Evolutionary conservation across 2,113 vertebrate genomes (phyloP), one percentile per base, ranked within the genome.

Genomic region (Rhinichthys klamathensis): DNA sequence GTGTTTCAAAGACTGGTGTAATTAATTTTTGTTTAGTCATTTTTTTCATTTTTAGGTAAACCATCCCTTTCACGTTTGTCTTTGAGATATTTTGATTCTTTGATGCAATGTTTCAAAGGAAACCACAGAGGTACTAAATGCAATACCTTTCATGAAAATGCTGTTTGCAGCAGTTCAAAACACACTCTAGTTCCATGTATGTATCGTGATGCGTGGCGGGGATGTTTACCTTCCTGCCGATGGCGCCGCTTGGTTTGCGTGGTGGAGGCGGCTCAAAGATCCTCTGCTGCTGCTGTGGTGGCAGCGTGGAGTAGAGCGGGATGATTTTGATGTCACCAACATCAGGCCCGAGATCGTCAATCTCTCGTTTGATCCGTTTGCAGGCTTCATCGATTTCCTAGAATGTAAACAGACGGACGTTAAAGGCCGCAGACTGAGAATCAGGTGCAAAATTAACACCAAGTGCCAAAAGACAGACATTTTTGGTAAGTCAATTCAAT

Each of bases 311-410:
- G 91, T 99, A 99, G 63, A 99, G 92, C 0, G 97, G 97, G 94
- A 99, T 99, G 95, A 98, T 98, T 94, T 99, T 99, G 91, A 99
- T 97, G 89, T 99, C 97, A 9, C 97, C 97, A 85, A 98, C 98
- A 89, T 99, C 97, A 10, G 97, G 97, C 16, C 98, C 97, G 88
- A 98, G 94, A 90, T 99, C 97, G 90, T 99, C 98, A 23, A 99
- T 96, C 92, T 99, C 97, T 60, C 97, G 95, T 91, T 98, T 99
- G 95, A 99, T 99, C 89, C 97, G 96, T 92, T 99, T 99, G 92
- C 97, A 99, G 77, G 98, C 97, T 94, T 99, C 97, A 89, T 99
- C 97, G 82, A 99, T 98, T 95, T 99, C 97, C 98, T 99, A 89
- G 16, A 80, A 94, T 93, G 90, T 91, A 6, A 84, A 58, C 79